Conservation (phyloP, 1,140 invertebrate genomes). For the Globodera rostochiensis region DNA sequence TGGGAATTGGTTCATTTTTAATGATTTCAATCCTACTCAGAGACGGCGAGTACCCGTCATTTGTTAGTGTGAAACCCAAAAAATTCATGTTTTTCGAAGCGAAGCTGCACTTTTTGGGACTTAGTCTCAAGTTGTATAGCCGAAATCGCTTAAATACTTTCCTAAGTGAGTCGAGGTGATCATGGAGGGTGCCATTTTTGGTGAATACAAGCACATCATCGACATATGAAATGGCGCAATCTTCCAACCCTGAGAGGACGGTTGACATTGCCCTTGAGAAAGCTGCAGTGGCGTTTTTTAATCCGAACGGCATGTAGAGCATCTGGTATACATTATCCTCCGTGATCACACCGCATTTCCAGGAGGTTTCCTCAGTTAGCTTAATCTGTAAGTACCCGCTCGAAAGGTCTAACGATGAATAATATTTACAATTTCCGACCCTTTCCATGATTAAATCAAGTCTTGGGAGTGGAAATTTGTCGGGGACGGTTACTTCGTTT, state of each 20-base stretch:
- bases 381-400: background rate
- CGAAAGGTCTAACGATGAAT: slow-evolving; percentile 6
- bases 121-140: background rate
- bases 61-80: background rate
- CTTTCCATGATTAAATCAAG: slow-evolving; percentile 66
- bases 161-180: background rate
- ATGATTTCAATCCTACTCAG: too few relatives aligned
- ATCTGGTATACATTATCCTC: slow-evolving; percentile 18
- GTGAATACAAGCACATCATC: slow-evolving; percentile 5
- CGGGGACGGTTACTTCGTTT: slow-evolving; percentile 64
- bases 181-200: background rate
- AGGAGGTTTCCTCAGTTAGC: background rate
- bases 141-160: slow-evolving; percentile 1
- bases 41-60: too few relatives aligned
- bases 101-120: background rate
- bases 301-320: slow-evolving; percentile 5
- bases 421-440: slow-evolving; percentile 21
- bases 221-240: background rate
- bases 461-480: slow-evolving; percentile 69
- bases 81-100: background rate
- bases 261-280: slow-evolving; percentile 4
- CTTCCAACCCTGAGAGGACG: background rate
- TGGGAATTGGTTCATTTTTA: too few relatives aligned
- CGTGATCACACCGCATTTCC: slow-evolving; percentile 12
- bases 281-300: slow-evolving; percentile 21